phyloP scores from a whole-genome alignment of 2,888 invertebrate genomes.

The Rhagium mordax region DNA sequence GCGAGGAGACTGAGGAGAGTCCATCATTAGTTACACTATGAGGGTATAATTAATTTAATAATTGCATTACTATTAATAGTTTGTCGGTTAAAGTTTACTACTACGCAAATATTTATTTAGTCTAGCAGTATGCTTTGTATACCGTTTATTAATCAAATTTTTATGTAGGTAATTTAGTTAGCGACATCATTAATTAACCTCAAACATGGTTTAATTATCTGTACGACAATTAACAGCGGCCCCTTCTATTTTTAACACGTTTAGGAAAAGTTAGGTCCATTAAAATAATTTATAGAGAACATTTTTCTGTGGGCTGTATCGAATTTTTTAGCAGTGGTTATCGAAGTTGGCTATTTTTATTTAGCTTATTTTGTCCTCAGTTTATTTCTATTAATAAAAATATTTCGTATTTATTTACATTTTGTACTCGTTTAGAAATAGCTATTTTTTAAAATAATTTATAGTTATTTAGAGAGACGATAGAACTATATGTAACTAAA shows the following conservation, averaged over 20 bases:
- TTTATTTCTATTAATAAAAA: constrained; percentile 35
- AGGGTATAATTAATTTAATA: not conserved
- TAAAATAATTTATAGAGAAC: constrained; percentile 10
- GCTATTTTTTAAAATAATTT: constrained; percentile 1
- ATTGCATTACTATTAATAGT: constrained; percentile 9
- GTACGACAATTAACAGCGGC: not conserved
- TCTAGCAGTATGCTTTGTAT: not conserved
- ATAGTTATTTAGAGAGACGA: not conserved
- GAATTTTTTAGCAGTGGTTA: constrained; percentile 22
- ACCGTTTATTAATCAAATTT: constrained; percentile 20
- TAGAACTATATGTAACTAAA: not conserved
- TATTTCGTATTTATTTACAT: constrained; percentile 30
- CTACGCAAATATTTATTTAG: constrained; percentile 17
- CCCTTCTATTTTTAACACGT: constrained; percentile 8
- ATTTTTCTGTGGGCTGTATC: constrained; percentile 11
- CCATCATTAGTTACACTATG: not conserved
- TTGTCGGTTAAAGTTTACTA: not conserved
- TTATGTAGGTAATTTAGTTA: constrained; percentile 1
- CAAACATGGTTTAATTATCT: constrained; percentile 4
- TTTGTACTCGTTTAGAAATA: constrained; percentile 13
- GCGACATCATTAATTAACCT: constrained; percentile 9
- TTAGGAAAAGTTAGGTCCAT: not conserved
- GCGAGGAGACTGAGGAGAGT: too few relatives aligned
- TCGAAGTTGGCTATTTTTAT: constrained; percentile 33
- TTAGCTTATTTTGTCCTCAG: constrained; percentile 25